Conservation (phyloP, 2,797 vertebrate genomes). For the Intellagama lesueurii region DNA sequence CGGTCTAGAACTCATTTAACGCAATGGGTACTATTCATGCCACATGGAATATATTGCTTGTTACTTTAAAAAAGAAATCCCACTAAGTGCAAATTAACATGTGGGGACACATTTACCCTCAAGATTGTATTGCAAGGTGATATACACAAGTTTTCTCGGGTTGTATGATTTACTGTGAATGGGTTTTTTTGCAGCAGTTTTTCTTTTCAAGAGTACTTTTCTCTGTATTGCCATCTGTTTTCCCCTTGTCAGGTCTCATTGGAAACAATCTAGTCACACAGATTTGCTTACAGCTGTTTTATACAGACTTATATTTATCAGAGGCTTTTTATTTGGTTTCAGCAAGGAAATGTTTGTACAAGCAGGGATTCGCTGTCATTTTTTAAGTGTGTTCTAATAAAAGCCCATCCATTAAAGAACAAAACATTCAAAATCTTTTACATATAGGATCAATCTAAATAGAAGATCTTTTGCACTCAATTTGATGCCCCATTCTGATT, state of each 20-base stretch:
- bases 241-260: conserved; percentile 37
- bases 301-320: conserved; percentile 57
- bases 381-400: conserved; percentile 19
- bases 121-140: conserved; percentile 6
- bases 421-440: not conserved
- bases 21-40: not conserved
- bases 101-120: not conserved
- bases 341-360: conserved; percentile 41
- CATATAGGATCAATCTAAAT: conserved; percentile 19
- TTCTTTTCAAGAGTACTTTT: conserved; percentile 27
- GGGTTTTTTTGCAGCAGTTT: conserved; percentile 21
- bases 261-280: conserved; percentile 37
- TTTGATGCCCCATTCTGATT: conserved; percentile 11
- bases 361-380: conserved; percentile 34
- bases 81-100: conserved; percentile 3
- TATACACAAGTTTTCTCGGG: conserved; percentile 12
- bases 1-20: not conserved
- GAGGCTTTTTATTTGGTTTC: conserved; percentile 39
- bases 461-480: not conserved
- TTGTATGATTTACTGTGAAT: not conserved
- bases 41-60: not conserved
- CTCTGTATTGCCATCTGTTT: conserved; percentile 35
- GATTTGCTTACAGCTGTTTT: conserved; percentile 60
- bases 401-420: conserved; percentile 34
- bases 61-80: not conserved